These are phyloP conservation scores for Leucophenga maculata DNA, from an alignment of 2,888 invertebrate genomes.

Conservation along the genomic window DNA sequence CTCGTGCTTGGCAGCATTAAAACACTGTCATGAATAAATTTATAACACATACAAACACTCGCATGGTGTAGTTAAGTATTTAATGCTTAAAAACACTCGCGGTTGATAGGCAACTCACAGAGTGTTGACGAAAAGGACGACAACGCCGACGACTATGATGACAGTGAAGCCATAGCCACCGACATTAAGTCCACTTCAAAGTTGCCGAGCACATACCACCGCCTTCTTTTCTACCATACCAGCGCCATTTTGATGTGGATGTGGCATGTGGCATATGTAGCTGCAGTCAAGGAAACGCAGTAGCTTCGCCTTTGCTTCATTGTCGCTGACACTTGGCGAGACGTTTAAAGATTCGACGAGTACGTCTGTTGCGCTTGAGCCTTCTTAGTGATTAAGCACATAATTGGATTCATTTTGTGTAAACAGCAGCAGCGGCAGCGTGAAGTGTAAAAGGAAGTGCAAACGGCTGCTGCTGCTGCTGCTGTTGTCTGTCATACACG, in stretches of 20 bases:
- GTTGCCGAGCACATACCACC: conserved; percentile 30
- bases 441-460: not conserved
- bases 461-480: no score
- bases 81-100: conserved; percentile 61
- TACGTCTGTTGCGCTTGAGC: conserved; percentile 31
- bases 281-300: conserved; percentile 34
- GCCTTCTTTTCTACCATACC: not conserved
- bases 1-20: conserved; percentile 1
- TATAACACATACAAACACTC: conserved; percentile 32
- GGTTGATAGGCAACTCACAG: conserved; percentile 27
- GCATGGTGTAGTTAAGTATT: conserved; percentile 60
- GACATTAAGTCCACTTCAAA: conserved; percentile 14
- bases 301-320: conserved; percentile 30
- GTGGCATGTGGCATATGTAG: not conserved
- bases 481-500: not conserved
- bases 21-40: conserved; percentile 25
- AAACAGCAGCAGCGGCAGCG: conserved; percentile 8
- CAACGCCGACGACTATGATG: no score
- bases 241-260: not conserved
- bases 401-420: conserved; percentile 62
- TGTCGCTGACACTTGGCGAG: conserved; percentile 17
- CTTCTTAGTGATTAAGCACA: conserved; percentile 64
- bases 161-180: no score
- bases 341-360: not conserved
- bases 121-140: no score